Percentiles rank a stretch among this genome's conserved stretches.
phyloP scores from a whole-genome alignment of 2,888 invertebrate species.

The Nycteola revayana region DNA sequence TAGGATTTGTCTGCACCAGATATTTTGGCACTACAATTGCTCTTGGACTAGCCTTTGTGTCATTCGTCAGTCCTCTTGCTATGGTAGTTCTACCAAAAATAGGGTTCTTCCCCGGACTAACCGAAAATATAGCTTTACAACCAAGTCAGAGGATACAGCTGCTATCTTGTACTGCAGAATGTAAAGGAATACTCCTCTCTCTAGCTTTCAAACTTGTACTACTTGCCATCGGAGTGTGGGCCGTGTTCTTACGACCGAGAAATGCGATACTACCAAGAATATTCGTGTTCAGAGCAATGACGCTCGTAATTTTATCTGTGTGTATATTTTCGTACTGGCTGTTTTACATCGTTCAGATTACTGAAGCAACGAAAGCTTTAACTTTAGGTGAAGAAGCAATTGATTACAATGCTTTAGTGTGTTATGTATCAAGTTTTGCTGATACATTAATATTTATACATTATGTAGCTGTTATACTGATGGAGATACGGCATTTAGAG shows the following conservation, averaged over 20 bases:
- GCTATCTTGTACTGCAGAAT: conserved; percentile 94
- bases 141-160: conserved; percentile 86
- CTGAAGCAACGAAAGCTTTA: conserved; percentile 90
- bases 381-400: conserved; percentile 90
- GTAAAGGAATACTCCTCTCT: conserved; percentile 95
- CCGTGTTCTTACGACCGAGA: conserved; percentile 92
- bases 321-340: conserved; percentile 99
- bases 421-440: conserved; percentile 95
- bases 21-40: conserved; percentile 92
- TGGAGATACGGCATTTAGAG: conserved; percentile 96
- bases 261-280: conserved; percentile 95
- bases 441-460: conserved; percentile 97
- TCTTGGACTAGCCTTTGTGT: conserved; percentile 88
- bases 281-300: conserved; percentile 93
- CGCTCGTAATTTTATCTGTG: conserved; percentile 93
- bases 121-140: conserved; percentile 86
- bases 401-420: conserved; percentile 94
- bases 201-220: conserved; percentile 95
- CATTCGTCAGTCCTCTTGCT: conserved; percentile 95
- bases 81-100: conserved; percentile 98
- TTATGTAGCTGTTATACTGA: conserved; percentile 94
- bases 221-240: conserved; percentile 95
- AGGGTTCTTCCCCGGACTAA: conserved; percentile 89
- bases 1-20: conserved; percentile 89
- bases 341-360: conserved; percentile 96